Evolutionary conservation across 2,797 vertebrate genomes (phyloP), one percentile per base, ranked within the genome.

Genomic region (Prunella strophiata): DNA sequence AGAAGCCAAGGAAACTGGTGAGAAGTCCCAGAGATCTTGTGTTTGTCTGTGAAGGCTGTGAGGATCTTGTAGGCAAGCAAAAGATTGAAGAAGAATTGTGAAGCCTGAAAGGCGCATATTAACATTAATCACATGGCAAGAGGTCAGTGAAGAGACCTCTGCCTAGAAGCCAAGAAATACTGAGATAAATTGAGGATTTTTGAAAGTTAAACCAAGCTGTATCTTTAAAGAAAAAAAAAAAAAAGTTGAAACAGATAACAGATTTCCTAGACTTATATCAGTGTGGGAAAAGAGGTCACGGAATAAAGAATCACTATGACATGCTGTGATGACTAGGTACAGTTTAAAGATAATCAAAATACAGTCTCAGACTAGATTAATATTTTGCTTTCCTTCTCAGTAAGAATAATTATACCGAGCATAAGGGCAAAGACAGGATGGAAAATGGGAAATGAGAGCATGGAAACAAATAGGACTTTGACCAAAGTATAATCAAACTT

Each of bases 281-380:
- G 18, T 57, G 42, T 78, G 34, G 19, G 34, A 77, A 80, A 92
- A 74, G 45, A 94, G 81, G 61, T 58, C 84, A 89, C 61, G 22
- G 51, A 87, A 78, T 68, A 92, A 92, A 75, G 54, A 86, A 67
- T 68, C 40, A 70, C 48, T 76, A 29, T 85, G 47, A 16, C 71
- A 54, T 87, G 54, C 71, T 87, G 67, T 75, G 55, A 89, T 58
- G 75, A 76, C 59, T 87, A 79, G 19, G 63, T 73, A 50, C 12
- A 22, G 13, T 76, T 76, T 83, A 70, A 88, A 88, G 55, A 89
- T 74, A 94, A 93, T 32, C 7, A 95, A 91, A 85, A 85, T 87
- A 55, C 16, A 66, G 32, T 63, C 34, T 43, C 30, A 82, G 55
- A 79, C 26, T 32, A 91, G 62, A 75, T 75, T 36, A 92, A 66